Conservation (phyloP, 2,888 invertebrate species). For the Tetrapedia diversipes region DNA sequence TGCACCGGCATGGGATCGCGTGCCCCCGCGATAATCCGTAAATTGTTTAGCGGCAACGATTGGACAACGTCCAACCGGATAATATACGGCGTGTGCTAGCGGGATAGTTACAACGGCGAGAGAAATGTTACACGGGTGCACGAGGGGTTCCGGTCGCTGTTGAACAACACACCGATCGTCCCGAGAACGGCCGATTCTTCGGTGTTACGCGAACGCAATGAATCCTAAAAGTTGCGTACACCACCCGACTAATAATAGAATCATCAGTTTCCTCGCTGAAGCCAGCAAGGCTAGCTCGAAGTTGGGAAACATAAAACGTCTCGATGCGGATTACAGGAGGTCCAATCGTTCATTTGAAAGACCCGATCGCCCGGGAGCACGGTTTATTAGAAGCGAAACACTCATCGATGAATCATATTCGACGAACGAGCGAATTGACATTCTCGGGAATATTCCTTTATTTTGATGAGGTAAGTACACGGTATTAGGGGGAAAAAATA, state of each 20-base stretch:
- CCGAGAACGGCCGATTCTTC: background rate
- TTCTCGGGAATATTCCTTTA: background rate
- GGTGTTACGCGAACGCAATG: background rate
- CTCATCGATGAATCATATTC: background rate
- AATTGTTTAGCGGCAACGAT: conserved; percentile 46
- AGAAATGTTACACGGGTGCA: conserved; percentile 19
- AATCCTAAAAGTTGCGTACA: background rate
- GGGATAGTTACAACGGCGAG: background rate
- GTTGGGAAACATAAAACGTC: background rate
- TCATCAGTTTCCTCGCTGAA: background rate
- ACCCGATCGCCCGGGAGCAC: background rate
- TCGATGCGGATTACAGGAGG: background rate
- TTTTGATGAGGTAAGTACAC: background rate
- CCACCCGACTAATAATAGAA: background rate
- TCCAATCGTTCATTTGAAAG: background rate
- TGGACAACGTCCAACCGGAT: conserved; percentile 50
- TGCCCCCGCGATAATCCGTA: conserved; percentile 31
- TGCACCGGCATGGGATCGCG: conserved; percentile 19
- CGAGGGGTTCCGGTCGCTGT: background rate
- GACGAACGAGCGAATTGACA: background rate
- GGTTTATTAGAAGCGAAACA: background rate
- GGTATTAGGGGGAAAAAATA: background rate
- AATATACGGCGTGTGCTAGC: conserved; percentile 28
- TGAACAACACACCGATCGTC: background rate
- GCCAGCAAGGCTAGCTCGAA: background rate